Evolutionary conservation across 2,888 invertebrate genomes (phyloP), one percentile per base, ranked within the genome.

Genomic region (Sympetrum striolatum): DNA sequence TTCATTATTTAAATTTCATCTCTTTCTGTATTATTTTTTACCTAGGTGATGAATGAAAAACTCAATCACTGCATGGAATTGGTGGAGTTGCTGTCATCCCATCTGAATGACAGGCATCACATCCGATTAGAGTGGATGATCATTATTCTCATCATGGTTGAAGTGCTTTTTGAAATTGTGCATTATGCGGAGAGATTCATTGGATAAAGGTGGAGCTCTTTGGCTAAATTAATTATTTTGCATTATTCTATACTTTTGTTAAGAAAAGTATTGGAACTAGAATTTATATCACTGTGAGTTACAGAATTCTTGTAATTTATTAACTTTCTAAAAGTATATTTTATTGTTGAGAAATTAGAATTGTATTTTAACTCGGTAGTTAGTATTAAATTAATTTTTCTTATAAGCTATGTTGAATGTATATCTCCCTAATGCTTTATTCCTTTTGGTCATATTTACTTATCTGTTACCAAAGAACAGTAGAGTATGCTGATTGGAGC

Each of bases 111-210:
- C 94, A 95, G 96, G 15, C 99, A 99, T 94, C 98, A 99, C 94
- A 96, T 98, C 18, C 95, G 98, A 0, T 95, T 99, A 0, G 99
- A 99, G 94, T 98, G 98, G 98, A 98, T 99, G 97, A 98, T 99
- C 92, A 99, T 99, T 91, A 95, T 97, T 37, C 96, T 99, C 73
- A 99, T 99, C 94, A 96, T 98, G 95, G 97, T 99, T 0, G 99
- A 99, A 94, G 99, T 99, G 25, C 96, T 95, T 91, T 98, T 98
- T 94, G 98, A 98, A 94, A 95, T 96, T 90, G 94, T 98, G 90
- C 98, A 98, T 93, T 96, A 96, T 93, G 93, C 96, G 80, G 97
- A 97, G 92, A 95, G 96, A 93, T 96, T 90, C 64, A 90, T 80
- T 35, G 86, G 86, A 60, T 86, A 37, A 86, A 86, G 31, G 73